Percentiles rank a stretch among this genome's conserved stretches.
Evolutionary conservation across 2,888 invertebrate genomes (phyloP).

Genomic region (Drosophila melanosoma): DNA sequence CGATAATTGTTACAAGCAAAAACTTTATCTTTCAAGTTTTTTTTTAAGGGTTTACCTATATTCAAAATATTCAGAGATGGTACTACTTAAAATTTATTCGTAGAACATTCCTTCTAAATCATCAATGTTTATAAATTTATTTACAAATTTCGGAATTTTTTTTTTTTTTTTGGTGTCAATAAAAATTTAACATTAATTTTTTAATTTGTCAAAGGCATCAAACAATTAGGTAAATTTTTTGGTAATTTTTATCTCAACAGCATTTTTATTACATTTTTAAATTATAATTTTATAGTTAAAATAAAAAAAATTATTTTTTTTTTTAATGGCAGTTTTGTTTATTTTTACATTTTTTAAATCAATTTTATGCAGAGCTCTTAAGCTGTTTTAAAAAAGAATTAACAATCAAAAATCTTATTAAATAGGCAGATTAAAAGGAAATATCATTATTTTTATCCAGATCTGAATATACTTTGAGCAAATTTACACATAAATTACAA

Average conservation of each 20-base stretch:
- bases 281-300: background rate
- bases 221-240: background rate
- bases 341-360: background rate
- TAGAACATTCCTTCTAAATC: conserved; percentile 7
- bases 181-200: background rate
- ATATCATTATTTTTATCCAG: background rate
- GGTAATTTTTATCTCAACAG: background rate
- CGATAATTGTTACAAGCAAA: conserved; percentile 51
- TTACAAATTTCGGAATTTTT: background rate
- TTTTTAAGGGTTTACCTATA: conserved; percentile 15
- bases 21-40: conserved; percentile 28
- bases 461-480: background rate
- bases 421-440: too few species aligned
- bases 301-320: background rate
- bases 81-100: background rate
- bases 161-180: background rate
- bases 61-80: too few species aligned
- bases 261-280: too few species aligned
- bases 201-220: background rate
- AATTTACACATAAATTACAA: background rate
- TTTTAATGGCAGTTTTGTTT: background rate
- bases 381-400: background rate
- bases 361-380: background rate
- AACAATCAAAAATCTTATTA: too few species aligned
- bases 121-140: background rate